phyloP scores from a whole-genome alignment of 2,888 invertebrate species.

The Nomada fucata region DNA sequence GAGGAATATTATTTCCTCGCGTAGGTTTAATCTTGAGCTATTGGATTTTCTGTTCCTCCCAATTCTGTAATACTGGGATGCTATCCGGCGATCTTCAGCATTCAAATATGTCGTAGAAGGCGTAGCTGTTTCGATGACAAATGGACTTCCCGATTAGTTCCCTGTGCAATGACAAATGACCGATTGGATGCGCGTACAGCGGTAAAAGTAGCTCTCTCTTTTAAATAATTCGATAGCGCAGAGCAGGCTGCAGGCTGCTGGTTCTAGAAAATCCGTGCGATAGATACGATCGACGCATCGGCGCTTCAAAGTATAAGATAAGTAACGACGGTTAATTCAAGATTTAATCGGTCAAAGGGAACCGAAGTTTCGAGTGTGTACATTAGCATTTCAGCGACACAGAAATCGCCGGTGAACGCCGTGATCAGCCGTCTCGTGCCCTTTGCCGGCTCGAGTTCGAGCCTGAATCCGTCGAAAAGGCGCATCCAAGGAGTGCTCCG shows the following conservation, averaged over 20 bases:
- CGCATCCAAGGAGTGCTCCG: constrained; percentile 66
- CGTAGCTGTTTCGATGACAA: constrained; percentile 10
- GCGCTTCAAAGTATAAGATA: no score
- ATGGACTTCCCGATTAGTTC: constrained; percentile 3
- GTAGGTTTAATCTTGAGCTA: not conserved
- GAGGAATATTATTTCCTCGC: not conserved
- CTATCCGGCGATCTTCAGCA: not conserved
- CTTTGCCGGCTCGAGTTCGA: constrained; percentile 58
- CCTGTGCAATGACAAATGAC: constrained; percentile 16
- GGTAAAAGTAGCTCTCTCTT: constrained; percentile 25
- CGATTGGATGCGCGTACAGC: not conserved
- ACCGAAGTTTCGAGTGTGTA: no score
- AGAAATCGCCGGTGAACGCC: constrained; percentile 26
- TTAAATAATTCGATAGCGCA: constrained; percentile 1
- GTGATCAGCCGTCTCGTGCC: constrained; percentile 61
- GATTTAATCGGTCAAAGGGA: no score
- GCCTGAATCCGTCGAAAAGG: constrained; percentile 43
- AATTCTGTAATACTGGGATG: not conserved
- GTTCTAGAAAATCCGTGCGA: no score
- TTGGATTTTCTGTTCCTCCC: not conserved
- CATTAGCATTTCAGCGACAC: not conserved
- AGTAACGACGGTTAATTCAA: no score
- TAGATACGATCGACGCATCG: no score
- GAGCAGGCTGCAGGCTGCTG: not conserved
- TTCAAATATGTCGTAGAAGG: not conserved